Conservation (phyloP, 2,113 vertebrate species). For the Centrocercus urophasianus region DNA sequence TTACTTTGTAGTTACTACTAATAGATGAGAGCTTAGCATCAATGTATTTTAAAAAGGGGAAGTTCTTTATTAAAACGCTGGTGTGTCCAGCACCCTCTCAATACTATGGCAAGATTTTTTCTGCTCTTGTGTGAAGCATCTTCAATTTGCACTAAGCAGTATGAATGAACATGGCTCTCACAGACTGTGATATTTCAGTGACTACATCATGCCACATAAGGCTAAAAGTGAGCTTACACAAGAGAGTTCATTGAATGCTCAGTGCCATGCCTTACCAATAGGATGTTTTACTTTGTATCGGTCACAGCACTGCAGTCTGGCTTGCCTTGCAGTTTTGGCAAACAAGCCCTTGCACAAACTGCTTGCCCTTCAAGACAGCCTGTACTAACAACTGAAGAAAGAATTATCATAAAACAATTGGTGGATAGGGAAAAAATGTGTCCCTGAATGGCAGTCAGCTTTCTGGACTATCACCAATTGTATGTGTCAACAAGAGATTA, state of each 20-base stretch:
- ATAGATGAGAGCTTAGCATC: background rate
- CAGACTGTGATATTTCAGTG: background rate
- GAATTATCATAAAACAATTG: background rate
- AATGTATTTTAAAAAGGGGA: background rate
- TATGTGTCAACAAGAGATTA: background rate
- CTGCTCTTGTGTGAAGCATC: background rate
- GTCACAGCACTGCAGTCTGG: background rate
- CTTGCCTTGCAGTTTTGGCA: background rate
- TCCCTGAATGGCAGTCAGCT: background rate
- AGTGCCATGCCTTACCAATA: background rate
- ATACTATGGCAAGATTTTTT: background rate
- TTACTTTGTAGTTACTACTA: background rate
- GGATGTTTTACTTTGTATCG: background rate
- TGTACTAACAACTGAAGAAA: background rate
- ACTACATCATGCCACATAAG: background rate
- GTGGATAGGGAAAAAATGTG: background rate
- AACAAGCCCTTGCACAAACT: background rate
- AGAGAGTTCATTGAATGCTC: background rate
- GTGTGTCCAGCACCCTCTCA: background rate
- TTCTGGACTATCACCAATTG: background rate
- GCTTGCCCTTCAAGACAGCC: background rate
- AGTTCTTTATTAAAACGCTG: background rate
- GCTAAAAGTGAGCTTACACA: background rate
- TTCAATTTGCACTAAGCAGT: background rate
- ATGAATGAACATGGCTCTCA: fast-evolving